Conservation (phyloP, 2,888 invertebrate genomes). For the Eurois occulta region DNA sequence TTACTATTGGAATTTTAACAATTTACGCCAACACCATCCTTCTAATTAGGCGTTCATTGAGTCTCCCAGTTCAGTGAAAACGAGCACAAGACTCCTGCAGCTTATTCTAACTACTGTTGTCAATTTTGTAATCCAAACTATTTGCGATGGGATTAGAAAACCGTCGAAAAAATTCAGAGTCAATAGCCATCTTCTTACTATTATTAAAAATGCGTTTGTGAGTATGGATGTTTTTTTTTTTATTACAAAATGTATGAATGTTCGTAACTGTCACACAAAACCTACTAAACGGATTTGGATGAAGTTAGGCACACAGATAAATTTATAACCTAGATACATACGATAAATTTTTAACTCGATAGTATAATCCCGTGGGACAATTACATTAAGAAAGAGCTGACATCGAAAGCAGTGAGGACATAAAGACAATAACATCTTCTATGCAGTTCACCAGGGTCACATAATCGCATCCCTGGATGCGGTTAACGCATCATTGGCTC, state of each 20-base stretch:
- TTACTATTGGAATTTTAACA: too few species aligned
- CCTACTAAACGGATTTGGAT: background rate
- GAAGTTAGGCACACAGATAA: background rate
- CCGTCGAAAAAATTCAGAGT: background rate
- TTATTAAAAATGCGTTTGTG: background rate
- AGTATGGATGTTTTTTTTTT: too few species aligned
- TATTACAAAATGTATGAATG: too few species aligned
- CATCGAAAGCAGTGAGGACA: background rate
- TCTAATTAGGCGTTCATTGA: background rate
- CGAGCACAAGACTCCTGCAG: background rate
- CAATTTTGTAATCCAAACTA: background rate
- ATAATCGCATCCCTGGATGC: conserved; percentile 13
- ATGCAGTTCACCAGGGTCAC: conserved; percentile 9
- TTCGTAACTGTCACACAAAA: background rate
- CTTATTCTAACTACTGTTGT: background rate
- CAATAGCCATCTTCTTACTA: background rate
- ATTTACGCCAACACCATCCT: too few species aligned
- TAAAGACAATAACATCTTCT: conserved; percentile 2
- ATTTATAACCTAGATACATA: background rate
- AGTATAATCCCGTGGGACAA: background rate
- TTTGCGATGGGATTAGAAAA: background rate
- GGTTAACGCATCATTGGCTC: conserved; percentile 29
- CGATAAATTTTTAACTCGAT: background rate
- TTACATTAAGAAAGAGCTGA: background rate
- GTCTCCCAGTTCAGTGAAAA: background rate